Base-by-base conservation (phyloP, 1,140 invertebrate genomes). In the Drosophila miranda region DNA sequence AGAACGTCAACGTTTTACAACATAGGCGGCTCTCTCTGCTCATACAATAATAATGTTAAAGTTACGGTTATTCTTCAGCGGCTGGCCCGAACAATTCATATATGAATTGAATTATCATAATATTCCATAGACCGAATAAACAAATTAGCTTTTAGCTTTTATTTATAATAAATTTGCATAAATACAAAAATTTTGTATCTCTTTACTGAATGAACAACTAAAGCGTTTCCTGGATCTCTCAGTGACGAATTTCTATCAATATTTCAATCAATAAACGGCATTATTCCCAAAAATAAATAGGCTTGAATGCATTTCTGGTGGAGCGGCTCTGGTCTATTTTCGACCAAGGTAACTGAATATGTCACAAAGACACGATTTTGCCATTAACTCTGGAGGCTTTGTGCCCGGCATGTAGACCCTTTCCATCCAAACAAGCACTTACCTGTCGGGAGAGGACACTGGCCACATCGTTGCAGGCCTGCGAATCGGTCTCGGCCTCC, bases 401-500 rank as follows among this genome's bases (percentile, higher is more conserved):
- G 9, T 23, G 26, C 2, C 30, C 8, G 3, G 6, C 8, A 51
- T 38, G 42, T 9, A 30, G 14, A 11, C 5, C 28, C 3, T 46
- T 41, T 14, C 19, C 48, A 50, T 23, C 34, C n/a, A 38, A 6
- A 14, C 23, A 26, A n/a, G 7, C 34, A 58, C 72, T 82, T 53
- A 91, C 90, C 91, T 97, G 96, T 41, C 97, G 93, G 4, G 94
- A 94, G 41, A 98, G 92, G 11, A 96, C 94, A n/a, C 94, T 94
- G 3, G 97, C 95, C 14, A 98, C 95, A 84, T 98, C 97, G 77
- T 95, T 94, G 90, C 98, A 95, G 57, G 96, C 95, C 87, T 97
- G 94, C 5, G 97, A 97, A 91, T 99, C 97, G 19, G 96, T 95
- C 92, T 99, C 97, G 41, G 98, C 96, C 91, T 98, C 97, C 90